Base-by-base conservation (phyloP, 2,113 vertebrate genomes). In the Xenopus laevis region DNA sequence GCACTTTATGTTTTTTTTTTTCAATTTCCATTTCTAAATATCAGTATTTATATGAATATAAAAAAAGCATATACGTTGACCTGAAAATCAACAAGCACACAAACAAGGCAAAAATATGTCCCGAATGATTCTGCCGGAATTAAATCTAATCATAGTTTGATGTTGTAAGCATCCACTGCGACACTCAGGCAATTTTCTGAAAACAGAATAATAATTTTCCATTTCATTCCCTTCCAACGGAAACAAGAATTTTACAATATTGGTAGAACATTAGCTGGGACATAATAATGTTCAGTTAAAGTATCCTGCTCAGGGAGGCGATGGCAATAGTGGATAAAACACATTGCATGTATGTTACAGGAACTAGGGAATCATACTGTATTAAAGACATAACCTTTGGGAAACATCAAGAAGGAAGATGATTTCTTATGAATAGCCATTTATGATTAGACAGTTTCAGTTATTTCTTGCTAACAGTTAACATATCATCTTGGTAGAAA, bases 101-200 rank as follows among this genome's bases (percentile, higher is more conserved):
- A 16, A 44, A 63, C 20, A 53, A 33, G 17, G 50, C 17, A 60
- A 60, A 10, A 18, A 62, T 62, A 62, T 71, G 50, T 71, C 59
- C 46, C 45, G 6, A 52, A 62, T 71, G 70, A 17, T 52, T 71
- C 46, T 23, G 70, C 59, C 23, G 52, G 62, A 46, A 63, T 63
- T 63, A 46, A 23, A 63, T 60, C 30, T 70, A 70, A 58, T 71
- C 44, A 27, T 23, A 71, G n/a, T 71, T 40, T 63, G 50, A 52
- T 63, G 62, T 52, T 4, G 50, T 71, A 71, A 71, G 47, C 61
- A 71, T 71, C 70, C 47, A 60, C 61, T 62, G 70, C 59, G 50
- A 23, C 44, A 27, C 61, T 50, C 50, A 62, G 16, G 58, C 70
- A 71, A 71, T 71, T 71, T 61, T 71, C 33, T 50, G n/a, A 60